phyloP scores from a whole-genome alignment of 92 coral and sea anemone genomes.

The Ricordea florida region DNA sequence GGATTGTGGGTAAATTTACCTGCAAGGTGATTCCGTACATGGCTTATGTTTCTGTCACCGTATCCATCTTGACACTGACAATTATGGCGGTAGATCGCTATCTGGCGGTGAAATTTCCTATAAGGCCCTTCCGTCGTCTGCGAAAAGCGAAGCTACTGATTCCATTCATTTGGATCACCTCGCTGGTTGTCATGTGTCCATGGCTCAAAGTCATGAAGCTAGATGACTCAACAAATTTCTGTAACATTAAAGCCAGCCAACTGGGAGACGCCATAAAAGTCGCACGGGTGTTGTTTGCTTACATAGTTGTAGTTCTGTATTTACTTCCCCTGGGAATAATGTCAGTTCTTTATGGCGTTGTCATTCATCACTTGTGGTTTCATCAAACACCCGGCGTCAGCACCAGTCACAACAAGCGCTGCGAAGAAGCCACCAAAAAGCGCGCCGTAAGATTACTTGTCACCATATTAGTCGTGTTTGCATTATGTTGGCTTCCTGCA shows the following conservation, averaged over 20 bases:
- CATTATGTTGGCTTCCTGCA: slow-evolving; percentile 21
- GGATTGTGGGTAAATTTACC: not conserved
- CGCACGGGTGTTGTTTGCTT: not conserved
- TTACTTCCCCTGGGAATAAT: not conserved
- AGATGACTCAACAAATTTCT: not conserved
- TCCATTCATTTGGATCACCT: not conserved
- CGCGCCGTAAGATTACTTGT: not conserved
- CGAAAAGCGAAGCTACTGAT: not conserved
- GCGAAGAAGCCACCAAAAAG: not conserved
- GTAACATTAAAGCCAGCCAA: not conserved
- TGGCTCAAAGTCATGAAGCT: not conserved
- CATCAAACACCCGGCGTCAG: not conserved
- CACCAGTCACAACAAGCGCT: not conserved
- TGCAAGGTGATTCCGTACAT: not conserved
- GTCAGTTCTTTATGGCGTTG: not conserved
- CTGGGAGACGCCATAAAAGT: not conserved
- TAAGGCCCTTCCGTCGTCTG: not conserved
- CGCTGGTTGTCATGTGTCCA: slow-evolving; percentile 7
- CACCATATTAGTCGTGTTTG: slow-evolving; percentile 1
- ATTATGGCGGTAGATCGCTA: not conserved
- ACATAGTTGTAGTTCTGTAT: not conserved
- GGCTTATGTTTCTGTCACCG: not conserved
- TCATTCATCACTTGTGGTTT: not conserved
- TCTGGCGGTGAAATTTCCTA: not conserved
- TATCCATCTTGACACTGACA: slow-evolving; percentile 1